Evolutionary conservation across 2,113 vertebrate species (phyloP).

Genomic region (Geococcyx californianus): DNA sequence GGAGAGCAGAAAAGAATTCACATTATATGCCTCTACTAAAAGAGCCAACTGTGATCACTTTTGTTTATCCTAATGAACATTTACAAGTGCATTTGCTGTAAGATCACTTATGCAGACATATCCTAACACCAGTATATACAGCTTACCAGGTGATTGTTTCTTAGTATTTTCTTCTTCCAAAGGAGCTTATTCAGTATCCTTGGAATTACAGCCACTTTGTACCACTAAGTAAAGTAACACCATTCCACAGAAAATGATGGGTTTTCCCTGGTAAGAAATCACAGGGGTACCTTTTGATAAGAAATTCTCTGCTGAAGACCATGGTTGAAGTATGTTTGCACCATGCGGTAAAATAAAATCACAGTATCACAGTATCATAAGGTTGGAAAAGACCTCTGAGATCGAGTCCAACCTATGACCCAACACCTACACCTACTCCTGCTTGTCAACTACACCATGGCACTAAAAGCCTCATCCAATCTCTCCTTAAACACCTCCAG

Average conservation of each 20-base stretch:
- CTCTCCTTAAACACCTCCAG: no score
- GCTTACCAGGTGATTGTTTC: neutral
- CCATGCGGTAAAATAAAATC: neutral
- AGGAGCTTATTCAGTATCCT: neutral
- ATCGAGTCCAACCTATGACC: no score
- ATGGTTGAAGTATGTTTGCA: neutral
- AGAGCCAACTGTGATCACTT: neutral
- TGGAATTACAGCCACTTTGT: neutral
- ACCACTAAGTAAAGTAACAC: neutral
- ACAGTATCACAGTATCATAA: no score
- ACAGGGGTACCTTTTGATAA: neutral
- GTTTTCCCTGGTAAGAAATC: neutral
- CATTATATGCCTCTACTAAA: neutral
- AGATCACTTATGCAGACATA: neutral
- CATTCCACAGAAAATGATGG: neutral
- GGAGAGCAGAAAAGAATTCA: neutral
- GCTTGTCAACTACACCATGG: no score
- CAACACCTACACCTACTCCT: no score
- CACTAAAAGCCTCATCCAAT: no score
- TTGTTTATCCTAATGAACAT: neutral
- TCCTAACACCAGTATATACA: neutral
- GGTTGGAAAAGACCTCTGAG: no score
- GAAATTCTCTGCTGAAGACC: neutral
- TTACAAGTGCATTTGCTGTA: neutral
- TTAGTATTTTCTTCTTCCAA: neutral